Evolutionary conservation across 2,797 vertebrate species (phyloP).

Genomic region (Calcarius lapponicus): DNA sequence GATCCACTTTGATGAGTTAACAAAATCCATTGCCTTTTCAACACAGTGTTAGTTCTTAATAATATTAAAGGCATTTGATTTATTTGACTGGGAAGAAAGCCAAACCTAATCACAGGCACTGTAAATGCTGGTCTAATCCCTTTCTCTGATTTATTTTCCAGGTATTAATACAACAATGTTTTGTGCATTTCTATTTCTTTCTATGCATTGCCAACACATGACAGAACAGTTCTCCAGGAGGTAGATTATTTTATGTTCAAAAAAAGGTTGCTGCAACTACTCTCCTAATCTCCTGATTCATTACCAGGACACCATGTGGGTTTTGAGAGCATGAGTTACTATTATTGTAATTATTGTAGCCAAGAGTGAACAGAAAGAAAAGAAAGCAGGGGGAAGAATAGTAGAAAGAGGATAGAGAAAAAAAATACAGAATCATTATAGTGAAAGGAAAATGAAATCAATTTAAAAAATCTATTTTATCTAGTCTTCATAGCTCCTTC

Average conservation of each 20-base stretch:
- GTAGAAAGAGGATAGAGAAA: not conserved
- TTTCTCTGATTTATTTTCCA: not conserved
- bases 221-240: not conserved
- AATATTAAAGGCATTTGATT: constrained; percentile 10
- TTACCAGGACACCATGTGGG: not conserved
- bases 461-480: not conserved
- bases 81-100: constrained; percentile 4
- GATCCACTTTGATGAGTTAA: not conserved
- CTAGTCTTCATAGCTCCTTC: not conserved
- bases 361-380: not conserved
- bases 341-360: not conserved
- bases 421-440: not conserved
- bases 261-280: not conserved
- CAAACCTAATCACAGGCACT: not conserved
- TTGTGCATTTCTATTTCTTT: not conserved
- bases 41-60: not conserved
- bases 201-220: not conserved
- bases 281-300: not conserved
- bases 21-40: constrained; percentile 11
- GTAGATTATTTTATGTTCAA: not conserved
- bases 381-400: not conserved
- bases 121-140: not conserved
- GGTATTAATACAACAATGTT: not conserved
- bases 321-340: not conserved
- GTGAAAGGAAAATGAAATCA: not conserved